Evolutionary conservation across 1,140 invertebrate species (phyloP).

Genomic region (Halyomorpha halys): DNA sequence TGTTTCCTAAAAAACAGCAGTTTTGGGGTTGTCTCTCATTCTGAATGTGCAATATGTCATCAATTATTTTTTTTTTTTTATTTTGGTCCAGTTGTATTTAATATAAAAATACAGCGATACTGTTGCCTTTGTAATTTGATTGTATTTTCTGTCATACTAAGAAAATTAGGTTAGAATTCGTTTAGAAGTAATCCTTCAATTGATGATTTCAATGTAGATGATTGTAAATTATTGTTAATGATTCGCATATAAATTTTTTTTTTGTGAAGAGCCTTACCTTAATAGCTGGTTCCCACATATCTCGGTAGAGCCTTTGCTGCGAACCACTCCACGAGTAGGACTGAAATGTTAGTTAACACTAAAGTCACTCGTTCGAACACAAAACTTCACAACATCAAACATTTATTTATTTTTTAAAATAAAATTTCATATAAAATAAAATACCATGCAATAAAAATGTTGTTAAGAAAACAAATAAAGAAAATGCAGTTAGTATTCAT

Average conservation of each 20-base stretch:
- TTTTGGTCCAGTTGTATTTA: too few relatives aligned
- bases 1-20: too few relatives aligned
- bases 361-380: neutral
- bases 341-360: constrained; percentile 22
- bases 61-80: too few relatives aligned
- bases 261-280: constrained; percentile 40
- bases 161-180: too few relatives aligned
- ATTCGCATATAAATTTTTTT: neutral
- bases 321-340: constrained; percentile 62
- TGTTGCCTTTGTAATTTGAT: too few relatives aligned
- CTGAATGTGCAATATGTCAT: too few relatives aligned
- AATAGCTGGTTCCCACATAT: constrained; percentile 47
- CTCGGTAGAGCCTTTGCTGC: constrained; percentile 59
- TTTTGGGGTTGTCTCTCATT: too few relatives aligned
- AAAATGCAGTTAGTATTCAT: constrained; percentile 1
- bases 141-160: too few relatives aligned
- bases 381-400: too few relatives aligned
- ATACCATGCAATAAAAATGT: neutral
- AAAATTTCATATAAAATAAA: neutral
- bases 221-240: constrained; percentile 1
- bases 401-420: neutral
- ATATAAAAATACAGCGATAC: too few relatives aligned
- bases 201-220: too few relatives aligned
- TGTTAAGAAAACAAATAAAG: constrained; percentile 13
- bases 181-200: too few relatives aligned